A percentile compares a stretch with the other conserved stretches of the same genome.
These are phyloP conservation scores for Euproctis similis DNA, from an alignment of 2,888 invertebrate genomes.

Conservation along the genomic window DNA sequence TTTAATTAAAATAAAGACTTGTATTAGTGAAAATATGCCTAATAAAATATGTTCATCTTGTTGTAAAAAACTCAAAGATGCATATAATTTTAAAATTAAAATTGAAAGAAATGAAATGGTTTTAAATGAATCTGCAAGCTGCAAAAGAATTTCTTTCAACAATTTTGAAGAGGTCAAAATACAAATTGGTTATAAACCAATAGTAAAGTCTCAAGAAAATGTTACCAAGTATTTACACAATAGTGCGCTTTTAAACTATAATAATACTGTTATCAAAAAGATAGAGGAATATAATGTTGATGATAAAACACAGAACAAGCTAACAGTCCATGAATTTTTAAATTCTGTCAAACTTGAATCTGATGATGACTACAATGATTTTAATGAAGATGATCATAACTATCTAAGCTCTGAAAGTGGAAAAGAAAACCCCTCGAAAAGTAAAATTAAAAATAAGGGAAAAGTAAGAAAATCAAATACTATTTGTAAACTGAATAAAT, in stretches of 20 bases:
- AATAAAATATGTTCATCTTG: conserved; percentile 47
- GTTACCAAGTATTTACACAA: conserved; percentile 17
- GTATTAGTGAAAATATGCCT: conserved; percentile 18
- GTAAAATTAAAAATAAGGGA: conserved; percentile 10
- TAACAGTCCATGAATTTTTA: conserved; percentile 37
- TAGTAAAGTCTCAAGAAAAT: conserved; percentile 11
- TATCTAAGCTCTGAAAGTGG: conserved; percentile 14
- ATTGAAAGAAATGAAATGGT: conserved; percentile 41
- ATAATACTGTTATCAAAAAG: conserved; percentile 33
- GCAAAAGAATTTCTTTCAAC: conserved; percentile 35
- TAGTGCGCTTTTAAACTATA: conserved; percentile 18
- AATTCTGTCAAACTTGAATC: conserved; percentile 33
- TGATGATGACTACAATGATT: conserved; percentile 26
- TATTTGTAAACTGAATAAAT: neutral
- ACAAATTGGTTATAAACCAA: conserved; percentile 19
- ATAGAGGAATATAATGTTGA: conserved; percentile 7
- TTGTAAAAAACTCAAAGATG: conserved; percentile 39
- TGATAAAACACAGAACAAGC: conserved; percentile 16
- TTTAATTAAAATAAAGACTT: conserved; percentile 32
- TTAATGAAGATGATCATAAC: conserved; percentile 21
- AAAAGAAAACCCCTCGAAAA: conserved; percentile 5
- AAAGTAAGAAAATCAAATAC: conserved; percentile 10
- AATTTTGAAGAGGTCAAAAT: conserved; percentile 41
- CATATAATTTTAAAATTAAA: conserved; percentile 40
- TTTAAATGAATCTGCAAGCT: conserved; percentile 24